These are phyloP conservation scores for Muscidifurax raptorellus DNA, from an alignment of 1,140 invertebrate species.

Conservation along the genomic window DNA sequence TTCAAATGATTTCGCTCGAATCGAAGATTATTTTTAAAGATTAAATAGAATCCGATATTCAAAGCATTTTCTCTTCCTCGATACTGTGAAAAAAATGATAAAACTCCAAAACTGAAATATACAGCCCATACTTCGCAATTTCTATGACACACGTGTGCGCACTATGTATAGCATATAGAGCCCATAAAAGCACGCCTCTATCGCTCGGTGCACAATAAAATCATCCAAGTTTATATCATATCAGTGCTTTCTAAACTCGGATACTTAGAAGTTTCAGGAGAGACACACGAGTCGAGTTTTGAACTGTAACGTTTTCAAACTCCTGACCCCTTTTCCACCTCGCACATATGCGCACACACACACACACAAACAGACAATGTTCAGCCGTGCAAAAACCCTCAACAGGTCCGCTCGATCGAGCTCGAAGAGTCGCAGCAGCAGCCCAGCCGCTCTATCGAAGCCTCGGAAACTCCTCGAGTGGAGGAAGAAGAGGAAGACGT, in stretches of 20 bases:
- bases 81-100: no score
- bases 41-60: no score
- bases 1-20: no score
- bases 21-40: no score
- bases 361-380: neutral
- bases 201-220: neutral
- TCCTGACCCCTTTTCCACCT: neutral
- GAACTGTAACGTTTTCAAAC: slow-evolving; percentile 2
- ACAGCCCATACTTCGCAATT: no score
- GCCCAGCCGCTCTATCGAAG: neutral
- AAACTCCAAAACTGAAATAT: no score
- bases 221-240: neutral
- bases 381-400: neutral
- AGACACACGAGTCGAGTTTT: neutral
- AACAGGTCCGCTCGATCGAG: neutral
- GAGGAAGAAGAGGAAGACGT: neutral
- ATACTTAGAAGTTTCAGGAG: slow-evolving; percentile 2
- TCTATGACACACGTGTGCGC: no score
- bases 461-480: neutral
- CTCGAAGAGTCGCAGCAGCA: neutral
- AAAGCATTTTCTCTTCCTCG: no score
- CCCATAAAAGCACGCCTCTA: no score
- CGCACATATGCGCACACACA: no score
- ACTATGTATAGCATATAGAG: no score
- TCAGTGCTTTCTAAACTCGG: slow-evolving; percentile 10